Evolutionary conservation across 1,140 invertebrate genomes (phyloP).

Genomic region (Dreissena rostriformis): DNA sequence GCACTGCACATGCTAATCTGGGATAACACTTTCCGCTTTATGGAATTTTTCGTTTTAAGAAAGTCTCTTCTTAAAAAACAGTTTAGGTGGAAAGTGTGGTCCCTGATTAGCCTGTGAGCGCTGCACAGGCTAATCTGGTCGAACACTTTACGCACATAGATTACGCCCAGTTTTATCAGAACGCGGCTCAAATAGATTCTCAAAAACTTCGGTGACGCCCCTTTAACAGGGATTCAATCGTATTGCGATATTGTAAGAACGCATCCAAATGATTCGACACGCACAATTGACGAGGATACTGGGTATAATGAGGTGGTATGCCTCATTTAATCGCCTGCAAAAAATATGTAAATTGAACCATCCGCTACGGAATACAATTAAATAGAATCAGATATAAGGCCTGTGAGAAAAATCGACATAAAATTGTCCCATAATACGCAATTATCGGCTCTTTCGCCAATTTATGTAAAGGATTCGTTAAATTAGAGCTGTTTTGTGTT

Average conservation of each 20-base stretch:
- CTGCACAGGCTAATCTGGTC: not conserved
- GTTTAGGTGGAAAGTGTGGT: no score
- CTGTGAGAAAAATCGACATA: not conserved
- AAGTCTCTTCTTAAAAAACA: no score
- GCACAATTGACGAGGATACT: slow-evolving; percentile 43
- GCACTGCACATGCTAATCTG: no score
- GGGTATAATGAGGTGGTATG: slow-evolving; percentile 15
- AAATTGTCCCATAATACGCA: not conserved
- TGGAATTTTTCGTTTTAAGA: no score
- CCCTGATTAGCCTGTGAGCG: not conserved
- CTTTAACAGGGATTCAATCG: slow-evolving; percentile 1
- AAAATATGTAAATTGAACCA: slow-evolving; percentile 55
- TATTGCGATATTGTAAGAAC: slow-evolving; percentile 21
- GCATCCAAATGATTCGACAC: slow-evolving; percentile 41
- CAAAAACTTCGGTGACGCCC: not conserved
- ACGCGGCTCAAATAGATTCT: not conserved
- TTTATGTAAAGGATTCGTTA: not conserved
- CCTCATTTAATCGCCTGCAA: slow-evolving; percentile 40
- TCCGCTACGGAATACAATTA: slow-evolving; percentile 25
- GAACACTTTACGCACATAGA: not conserved
- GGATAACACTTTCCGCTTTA: no score
- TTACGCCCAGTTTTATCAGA: not conserved
- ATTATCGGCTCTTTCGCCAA: not conserved
- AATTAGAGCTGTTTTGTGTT: not conserved
- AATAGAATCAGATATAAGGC: slow-evolving; percentile 30